phyloP scores from a whole-genome alignment of 2,113 vertebrate species.

The Bufo gargarizans region DNA sequence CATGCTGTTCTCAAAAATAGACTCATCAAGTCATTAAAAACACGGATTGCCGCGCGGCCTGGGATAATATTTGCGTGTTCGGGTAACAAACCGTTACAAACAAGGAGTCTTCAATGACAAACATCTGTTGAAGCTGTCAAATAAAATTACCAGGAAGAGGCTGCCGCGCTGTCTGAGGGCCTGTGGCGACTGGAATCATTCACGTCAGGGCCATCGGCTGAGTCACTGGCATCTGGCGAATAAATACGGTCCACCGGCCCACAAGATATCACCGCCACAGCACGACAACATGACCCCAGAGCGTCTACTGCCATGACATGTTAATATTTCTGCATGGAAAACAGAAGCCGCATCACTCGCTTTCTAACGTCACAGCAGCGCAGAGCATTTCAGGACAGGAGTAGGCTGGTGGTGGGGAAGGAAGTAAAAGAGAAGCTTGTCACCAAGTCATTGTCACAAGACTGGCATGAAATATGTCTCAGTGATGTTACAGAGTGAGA shows the following conservation, averaged over 20 bases:
- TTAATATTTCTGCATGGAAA: too few species aligned
- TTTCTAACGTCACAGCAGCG: not conserved
- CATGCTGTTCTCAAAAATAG: not conserved
- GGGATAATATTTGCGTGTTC: not conserved
- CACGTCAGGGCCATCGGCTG: not conserved
- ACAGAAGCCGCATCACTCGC: not conserved
- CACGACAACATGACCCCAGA: too few species aligned
- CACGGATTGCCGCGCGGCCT: not conserved
- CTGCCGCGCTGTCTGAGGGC: not conserved
- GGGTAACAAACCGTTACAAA: slow-evolving; percentile 7
- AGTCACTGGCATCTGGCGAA: not conserved
- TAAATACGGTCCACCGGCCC: too few species aligned
- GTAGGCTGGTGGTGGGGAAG: not conserved
- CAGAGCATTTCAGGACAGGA: not conserved
- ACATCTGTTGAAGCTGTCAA: slow-evolving; percentile 8
- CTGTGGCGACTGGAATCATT: not conserved
- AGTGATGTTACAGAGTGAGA: too few species aligned
- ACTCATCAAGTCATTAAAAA: not conserved
- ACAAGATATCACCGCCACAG: too few species aligned
- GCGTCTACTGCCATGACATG: too few species aligned
- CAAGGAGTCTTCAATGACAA: slow-evolving; percentile 11
- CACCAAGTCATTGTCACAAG: too few species aligned
- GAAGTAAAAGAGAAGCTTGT: too few species aligned
- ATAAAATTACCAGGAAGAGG: not conserved
- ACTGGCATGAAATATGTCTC: too few species aligned